Evolutionary conservation across 2,888 invertebrate genomes (phyloP).

Genomic region (Hemithea aestivaria): DNA sequence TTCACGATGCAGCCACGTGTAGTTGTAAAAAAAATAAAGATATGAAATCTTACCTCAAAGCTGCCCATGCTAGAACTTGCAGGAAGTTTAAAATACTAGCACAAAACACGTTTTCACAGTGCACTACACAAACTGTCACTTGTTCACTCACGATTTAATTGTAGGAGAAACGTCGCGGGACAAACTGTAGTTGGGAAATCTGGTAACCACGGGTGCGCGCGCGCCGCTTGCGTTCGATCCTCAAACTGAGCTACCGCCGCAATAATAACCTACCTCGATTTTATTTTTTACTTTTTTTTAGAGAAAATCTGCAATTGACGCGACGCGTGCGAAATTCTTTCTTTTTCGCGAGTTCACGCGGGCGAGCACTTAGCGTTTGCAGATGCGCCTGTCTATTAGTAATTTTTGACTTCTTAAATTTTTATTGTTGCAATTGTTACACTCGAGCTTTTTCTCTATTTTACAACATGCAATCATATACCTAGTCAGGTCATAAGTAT

Average conservation of each 20-base stretch:
- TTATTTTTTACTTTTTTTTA: slow-evolving; percentile 58
- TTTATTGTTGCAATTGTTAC: too few relatives aligned
- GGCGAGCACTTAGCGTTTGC: slow-evolving; percentile 33
- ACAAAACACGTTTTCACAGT: slow-evolving; percentile 23
- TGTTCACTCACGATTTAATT: slow-evolving; percentile 26
- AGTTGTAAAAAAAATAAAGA: too few relatives aligned
- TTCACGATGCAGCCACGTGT: too few relatives aligned
- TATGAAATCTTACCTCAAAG: slow-evolving; percentile 20
- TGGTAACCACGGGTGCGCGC: slow-evolving; percentile 53
- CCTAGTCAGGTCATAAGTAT: too few relatives aligned
- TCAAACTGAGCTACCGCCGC: slow-evolving; percentile 64
- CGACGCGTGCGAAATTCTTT: slow-evolving; percentile 38
- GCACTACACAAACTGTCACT: slow-evolving; percentile 31
- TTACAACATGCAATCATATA: too few relatives aligned
- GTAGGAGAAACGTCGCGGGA: slow-evolving; percentile 37
- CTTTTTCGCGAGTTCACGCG: slow-evolving; percentile 34
- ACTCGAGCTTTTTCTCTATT: too few relatives aligned
- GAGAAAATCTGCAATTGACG: slow-evolving; percentile 66
- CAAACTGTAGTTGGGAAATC: slow-evolving; percentile 36
- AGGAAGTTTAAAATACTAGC: slow-evolving; percentile 6
- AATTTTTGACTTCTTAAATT: too few relatives aligned
- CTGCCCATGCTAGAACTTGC: slow-evolving; percentile 24
- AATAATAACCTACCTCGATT: slow-evolving; percentile 55
- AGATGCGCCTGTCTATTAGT: not conserved
- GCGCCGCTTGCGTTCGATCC: slow-evolving; percentile 63